Conservation (phyloP, 1,140 invertebrate genomes). For the Diachasma alloeum region DNA sequence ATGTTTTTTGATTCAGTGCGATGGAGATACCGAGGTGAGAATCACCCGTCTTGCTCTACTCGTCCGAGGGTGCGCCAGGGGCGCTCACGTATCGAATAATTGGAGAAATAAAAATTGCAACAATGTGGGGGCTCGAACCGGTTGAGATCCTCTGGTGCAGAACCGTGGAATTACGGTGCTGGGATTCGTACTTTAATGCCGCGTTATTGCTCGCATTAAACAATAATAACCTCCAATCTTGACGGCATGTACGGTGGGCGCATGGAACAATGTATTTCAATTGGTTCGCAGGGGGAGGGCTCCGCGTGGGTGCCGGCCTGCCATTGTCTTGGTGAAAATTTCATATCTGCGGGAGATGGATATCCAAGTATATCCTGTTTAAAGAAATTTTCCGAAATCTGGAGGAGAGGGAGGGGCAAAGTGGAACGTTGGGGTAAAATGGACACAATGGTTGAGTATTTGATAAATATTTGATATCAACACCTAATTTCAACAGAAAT, state of each 20-base stretch:
- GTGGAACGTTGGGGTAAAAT: too few relatives aligned
- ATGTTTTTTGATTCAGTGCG: constrained; percentile 39
- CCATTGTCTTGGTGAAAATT: neutral
- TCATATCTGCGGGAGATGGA: neutral
- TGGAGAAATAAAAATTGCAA: neutral
- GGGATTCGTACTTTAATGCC: constrained; percentile 37
- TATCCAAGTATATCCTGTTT: neutral
- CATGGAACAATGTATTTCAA: constrained; percentile 44
- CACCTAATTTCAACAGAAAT: too few relatives aligned
- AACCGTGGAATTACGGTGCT: constrained; percentile 36
- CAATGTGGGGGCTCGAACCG: neutral
- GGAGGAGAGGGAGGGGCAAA: too few relatives aligned
- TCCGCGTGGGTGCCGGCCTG: neutral
- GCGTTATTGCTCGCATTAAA: constrained; percentile 46
- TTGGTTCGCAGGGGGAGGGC: constrained; percentile 21
- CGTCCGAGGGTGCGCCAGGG: too few relatives aligned
- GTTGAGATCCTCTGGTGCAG: constrained; percentile 35
- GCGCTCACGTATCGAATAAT: too few relatives aligned
- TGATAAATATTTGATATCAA: too few relatives aligned
- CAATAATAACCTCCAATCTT: constrained; percentile 47
- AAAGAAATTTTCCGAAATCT: too few relatives aligned
- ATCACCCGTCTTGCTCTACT: neutral
- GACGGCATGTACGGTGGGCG: constrained; percentile 26
- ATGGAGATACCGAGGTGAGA: neutral
- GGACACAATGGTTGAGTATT: too few relatives aligned